Conservation (phyloP, 1,140 invertebrate species). For the Neuroterus valhalla region DNA sequence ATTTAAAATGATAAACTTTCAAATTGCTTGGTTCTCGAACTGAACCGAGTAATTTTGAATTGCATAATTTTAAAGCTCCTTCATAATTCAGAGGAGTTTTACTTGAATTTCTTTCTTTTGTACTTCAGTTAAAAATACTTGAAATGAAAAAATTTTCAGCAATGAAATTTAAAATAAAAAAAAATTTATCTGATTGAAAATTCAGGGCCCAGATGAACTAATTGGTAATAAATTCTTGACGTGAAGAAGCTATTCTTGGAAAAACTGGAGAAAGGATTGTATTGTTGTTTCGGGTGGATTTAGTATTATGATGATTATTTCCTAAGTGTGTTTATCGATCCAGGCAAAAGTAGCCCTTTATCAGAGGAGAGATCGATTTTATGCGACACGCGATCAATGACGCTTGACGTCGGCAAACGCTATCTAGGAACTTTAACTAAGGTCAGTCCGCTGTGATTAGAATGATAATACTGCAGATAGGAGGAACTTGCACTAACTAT, state of each 20-base stretch:
- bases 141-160: too few species aligned
- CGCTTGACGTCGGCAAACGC: background rate
- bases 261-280: background rate
- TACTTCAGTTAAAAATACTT: too few species aligned
- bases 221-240: background rate
- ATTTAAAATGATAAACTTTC: too few species aligned
- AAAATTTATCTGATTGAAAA: too few species aligned
- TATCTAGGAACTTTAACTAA: constrained; percentile 29
- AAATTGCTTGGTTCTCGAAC: too few species aligned
- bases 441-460: constrained; percentile 37
- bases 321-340: constrained; percentile 14
- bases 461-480: constrained; percentile 19
- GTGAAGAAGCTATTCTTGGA: constrained; percentile 5
- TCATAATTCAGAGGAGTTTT: too few species aligned
- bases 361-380: constrained; percentile 17
- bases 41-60: too few species aligned
- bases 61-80: too few species aligned
- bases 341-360: constrained; percentile 3
- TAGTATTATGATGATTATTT: constrained; percentile 8
- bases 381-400: constrained; percentile 25
- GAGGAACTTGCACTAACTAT: background rate
- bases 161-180: too few species aligned
- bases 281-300: constrained; percentile 7
- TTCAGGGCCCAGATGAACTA: background rate
- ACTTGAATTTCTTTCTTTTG: too few species aligned